A percentile compares a stretch with the other conserved stretches of the same genome.
Conservation (phyloP, 2,888 invertebrate species). For the Flabesymbios commensalis region DNA sequence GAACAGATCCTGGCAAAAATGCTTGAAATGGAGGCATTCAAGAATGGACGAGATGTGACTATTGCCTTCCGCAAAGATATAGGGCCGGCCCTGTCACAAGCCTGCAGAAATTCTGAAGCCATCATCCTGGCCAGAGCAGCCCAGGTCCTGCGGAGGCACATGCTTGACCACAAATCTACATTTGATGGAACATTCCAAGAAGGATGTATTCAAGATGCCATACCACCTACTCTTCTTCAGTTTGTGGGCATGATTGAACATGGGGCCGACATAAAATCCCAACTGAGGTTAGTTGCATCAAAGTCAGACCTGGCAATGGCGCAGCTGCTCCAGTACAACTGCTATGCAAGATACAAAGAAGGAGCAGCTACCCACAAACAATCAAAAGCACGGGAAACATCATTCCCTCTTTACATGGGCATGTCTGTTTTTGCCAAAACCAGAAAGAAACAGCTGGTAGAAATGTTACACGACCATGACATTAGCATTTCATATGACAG, state of each 20-base stretch:
- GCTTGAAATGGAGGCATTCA: conserved; percentile 27
- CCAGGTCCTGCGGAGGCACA: conserved; percentile 31
- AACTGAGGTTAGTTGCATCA: conserved; percentile 17
- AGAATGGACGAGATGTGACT: conserved; percentile 28
- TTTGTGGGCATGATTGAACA: conserved; percentile 19
- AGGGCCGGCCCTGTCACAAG: conserved; percentile 18
- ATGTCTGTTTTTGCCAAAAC: conserved; percentile 34
- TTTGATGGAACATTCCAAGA: conserved; percentile 29
- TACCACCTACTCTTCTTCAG: conserved; percentile 22
- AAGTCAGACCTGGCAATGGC: conserved; percentile 22
- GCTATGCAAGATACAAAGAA: conserved; percentile 14
- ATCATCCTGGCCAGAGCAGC: conserved; percentile 35
- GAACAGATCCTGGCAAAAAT: conserved; percentile 20
- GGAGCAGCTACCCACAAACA: conserved; percentile 15
- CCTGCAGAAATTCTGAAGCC: conserved; percentile 22
- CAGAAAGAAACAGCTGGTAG: conserved; percentile 30
- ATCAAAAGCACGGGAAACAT: conserved; percentile 14
- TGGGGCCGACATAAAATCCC: conserved; percentile 24
- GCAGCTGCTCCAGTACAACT: conserved; percentile 26
- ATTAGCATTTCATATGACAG: conserved; percentile 37
- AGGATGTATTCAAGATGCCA: conserved; percentile 18
- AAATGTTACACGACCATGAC: conserved; percentile 29
- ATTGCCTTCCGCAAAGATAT: conserved; percentile 33
- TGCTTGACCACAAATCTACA: conserved; percentile 15
- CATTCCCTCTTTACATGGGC: conserved; percentile 30